Conservation (phyloP, 2,797 vertebrate genomes). For the Rhinatrema bivittatum region DNA sequence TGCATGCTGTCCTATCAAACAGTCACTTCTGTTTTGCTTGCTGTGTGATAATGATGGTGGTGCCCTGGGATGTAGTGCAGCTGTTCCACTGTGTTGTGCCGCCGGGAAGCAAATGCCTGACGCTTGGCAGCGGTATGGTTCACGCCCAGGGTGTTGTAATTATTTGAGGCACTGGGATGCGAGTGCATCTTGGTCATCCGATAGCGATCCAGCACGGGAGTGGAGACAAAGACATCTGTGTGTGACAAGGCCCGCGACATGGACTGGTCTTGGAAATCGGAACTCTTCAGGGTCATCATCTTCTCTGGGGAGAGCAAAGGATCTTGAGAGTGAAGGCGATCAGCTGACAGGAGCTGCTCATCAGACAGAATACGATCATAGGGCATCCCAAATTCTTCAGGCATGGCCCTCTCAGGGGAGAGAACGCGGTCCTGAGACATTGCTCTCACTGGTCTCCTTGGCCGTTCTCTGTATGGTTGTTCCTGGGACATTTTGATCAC, state of each 20-base stretch:
- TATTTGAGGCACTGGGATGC: constrained; percentile 96
- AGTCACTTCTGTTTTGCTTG: constrained; percentile 98
- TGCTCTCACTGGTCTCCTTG: constrained; percentile 84
- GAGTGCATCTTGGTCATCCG: constrained; percentile 99
- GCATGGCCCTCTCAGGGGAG: constrained; percentile 70
- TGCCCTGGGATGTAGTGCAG: constrained; percentile 91
- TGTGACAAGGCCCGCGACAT: constrained; percentile 91
- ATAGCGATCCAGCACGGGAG: constrained; percentile 92
- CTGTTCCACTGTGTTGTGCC: constrained; percentile 95
- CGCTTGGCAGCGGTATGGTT: constrained; percentile 89
- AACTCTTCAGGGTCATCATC: constrained; percentile 81
- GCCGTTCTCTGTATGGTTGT: constrained; percentile 76
- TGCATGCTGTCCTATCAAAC: constrained; percentile 66
- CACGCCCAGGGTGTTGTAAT: constrained; percentile 85
- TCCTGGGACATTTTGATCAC: constrained; percentile 90
- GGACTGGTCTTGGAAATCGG: constrained; percentile 63
- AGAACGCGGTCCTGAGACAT: constrained; percentile 97
- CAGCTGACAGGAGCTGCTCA: constrained; percentile 87
- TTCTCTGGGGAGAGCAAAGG: constrained; percentile 91
- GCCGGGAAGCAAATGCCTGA: constrained; percentile 91
- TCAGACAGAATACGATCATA: constrained; percentile 89
- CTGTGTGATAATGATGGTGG: constrained; percentile 93
- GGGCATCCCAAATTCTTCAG: constrained; percentile 76
- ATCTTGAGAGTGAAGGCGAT: constrained; percentile 92
- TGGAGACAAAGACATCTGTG: constrained; percentile 96